Evolutionary conservation across 2,888 invertebrate genomes (phyloP).

Genomic region (Leucozona laternaria): DNA sequence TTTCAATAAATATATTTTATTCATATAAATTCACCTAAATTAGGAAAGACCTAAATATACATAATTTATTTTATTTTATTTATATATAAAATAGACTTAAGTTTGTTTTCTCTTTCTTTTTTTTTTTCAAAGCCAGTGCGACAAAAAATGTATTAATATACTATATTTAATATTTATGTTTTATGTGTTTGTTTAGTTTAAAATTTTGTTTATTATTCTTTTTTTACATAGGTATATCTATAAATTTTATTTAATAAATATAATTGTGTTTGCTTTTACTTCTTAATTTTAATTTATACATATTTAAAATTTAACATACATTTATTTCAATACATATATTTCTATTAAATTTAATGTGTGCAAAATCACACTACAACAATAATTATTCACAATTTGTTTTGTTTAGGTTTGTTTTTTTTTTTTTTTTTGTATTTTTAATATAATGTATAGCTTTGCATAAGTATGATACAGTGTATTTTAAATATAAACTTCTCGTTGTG

Average conservation of each 20-base stretch:
- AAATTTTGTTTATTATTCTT: not conserved
- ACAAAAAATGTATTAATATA: conserved; percentile 39
- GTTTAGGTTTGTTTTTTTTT: not conserved
- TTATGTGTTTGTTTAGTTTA: not conserved
- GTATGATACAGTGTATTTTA: conserved; percentile 57
- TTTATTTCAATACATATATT: conserved; percentile 27
- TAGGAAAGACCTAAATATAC: conserved; percentile 30
- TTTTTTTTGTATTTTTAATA: conserved; percentile 26
- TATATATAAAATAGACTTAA: conserved; percentile 57
- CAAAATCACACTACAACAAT: conserved; percentile 74
- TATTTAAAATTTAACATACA: conserved; percentile 24
- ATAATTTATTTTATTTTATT: conserved; percentile 38
- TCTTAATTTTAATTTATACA: conserved; percentile 41
- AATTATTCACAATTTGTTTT: conserved; percentile 53
- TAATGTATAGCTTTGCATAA: conserved; percentile 44
- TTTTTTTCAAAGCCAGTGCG: conserved; percentile 45
- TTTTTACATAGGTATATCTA: conserved; percentile 20
- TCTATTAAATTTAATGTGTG: conserved; percentile 62
- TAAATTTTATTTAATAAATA: conserved; percentile 46
- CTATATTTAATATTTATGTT: not conserved
- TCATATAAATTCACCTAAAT: conserved; percentile 71
- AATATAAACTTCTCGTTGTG: conserved; percentile 70
- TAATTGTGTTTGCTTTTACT: conserved; percentile 49
- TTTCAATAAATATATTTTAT: conserved; percentile 72
- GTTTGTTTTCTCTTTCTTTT: conserved; percentile 9